These are phyloP conservation scores for Tylochromis polylepis DNA, from an alignment of 2,113 vertebrate genomes.

Conservation along the genomic window DNA sequence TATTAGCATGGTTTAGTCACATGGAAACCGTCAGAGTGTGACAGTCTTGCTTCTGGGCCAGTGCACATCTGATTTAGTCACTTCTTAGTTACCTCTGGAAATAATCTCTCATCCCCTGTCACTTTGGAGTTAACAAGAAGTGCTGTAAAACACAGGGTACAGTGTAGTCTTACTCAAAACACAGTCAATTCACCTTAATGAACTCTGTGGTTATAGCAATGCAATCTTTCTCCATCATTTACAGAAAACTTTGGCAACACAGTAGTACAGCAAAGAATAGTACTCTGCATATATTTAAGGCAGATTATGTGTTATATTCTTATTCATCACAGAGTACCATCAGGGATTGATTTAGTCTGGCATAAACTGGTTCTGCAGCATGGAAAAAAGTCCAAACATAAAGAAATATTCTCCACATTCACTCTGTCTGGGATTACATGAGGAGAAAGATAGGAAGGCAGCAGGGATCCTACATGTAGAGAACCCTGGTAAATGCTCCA, in stretches of 20 bases:
- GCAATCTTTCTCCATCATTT: background rate
- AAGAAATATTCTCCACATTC: background rate
- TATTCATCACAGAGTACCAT: background rate
- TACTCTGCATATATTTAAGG: background rate
- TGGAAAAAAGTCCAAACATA: background rate
- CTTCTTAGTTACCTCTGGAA: conserved; percentile 8
- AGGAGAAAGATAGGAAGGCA: background rate
- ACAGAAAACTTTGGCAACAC: background rate
- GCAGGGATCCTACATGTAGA: background rate
- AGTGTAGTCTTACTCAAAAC: background rate
- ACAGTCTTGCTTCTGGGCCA: conserved; percentile 60
- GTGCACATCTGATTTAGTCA: conserved; percentile 19
- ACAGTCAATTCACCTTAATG: background rate
- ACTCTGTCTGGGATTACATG: background rate
- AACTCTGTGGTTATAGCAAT: background rate
- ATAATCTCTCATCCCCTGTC: conserved; percentile 26
- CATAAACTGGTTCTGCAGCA: background rate
- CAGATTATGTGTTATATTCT: background rate
- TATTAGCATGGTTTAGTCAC: conserved; percentile 16
- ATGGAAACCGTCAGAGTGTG: conserved; percentile 47
- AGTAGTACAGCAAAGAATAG: background rate
- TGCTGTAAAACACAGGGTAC: background rate
- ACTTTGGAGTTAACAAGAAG: conserved; percentile 57
- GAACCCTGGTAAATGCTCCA: background rate
- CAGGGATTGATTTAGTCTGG: background rate